Evolutionary conservation across 2,113 vertebrate species (phyloP).

Genomic region (Rhinolophus sinicus): DNA sequence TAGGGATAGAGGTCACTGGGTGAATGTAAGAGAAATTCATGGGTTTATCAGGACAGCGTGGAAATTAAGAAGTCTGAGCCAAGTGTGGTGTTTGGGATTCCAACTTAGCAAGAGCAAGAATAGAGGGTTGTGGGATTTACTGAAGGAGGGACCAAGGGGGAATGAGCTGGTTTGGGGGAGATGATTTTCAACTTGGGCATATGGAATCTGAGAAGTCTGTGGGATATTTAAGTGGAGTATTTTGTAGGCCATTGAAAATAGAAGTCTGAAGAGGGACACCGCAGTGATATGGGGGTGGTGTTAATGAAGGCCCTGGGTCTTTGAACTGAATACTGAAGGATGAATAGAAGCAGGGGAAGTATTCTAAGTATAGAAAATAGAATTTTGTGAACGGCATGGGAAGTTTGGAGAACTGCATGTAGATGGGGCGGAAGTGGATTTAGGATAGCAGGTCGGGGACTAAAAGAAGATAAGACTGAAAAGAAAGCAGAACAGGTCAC

Average conservation of each 20-base stretch:
- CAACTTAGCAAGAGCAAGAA: background rate
- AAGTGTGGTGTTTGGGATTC: background rate
- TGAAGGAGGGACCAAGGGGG: background rate
- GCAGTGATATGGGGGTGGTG: background rate
- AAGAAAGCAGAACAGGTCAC: constrained; percentile 1
- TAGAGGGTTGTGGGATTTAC: background rate
- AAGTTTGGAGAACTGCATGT: background rate
- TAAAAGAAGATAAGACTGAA: background rate
- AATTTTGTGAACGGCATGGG: background rate
- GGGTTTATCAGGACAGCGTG: background rate
- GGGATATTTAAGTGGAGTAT: background rate
- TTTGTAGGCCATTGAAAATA: background rate
- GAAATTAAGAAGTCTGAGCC: background rate
- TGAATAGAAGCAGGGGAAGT: background rate
- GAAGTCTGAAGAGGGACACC: background rate
- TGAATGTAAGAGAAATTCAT: constrained; percentile 30
- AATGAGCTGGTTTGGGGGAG: background rate
- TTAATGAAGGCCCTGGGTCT: background rate
- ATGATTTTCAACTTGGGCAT: background rate
- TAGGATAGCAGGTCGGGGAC: background rate
- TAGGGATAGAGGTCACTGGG: background rate
- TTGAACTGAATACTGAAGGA: background rate
- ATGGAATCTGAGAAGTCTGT: background rate
- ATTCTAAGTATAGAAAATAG: background rate
- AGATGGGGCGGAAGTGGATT: background rate